phyloP scores from a whole-genome alignment of 2,113 vertebrate species.

The western clawed frog (Xenopus tropicalis) region DNA sequence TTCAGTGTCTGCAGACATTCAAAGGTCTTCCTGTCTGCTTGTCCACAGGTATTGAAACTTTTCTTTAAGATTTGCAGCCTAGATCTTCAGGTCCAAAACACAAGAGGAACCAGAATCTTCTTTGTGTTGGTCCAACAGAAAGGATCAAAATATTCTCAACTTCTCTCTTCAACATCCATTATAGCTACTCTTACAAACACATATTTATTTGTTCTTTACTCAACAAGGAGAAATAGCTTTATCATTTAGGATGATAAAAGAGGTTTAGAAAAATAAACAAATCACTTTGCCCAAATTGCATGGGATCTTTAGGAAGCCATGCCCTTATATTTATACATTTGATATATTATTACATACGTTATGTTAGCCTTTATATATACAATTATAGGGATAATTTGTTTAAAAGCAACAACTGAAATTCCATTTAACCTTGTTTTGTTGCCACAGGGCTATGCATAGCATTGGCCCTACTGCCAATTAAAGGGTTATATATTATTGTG shows the following conservation, averaged over 20 bases:
- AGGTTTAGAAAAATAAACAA: constrained; percentile 29
- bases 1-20: neutral
- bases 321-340: constrained; percentile 15
- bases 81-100: too few relatives aligned
- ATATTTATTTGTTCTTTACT: too few relatives aligned
- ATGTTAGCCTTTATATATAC: constrained; percentile 22
- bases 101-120: too few relatives aligned
- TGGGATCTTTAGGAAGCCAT: neutral
- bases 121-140: too few relatives aligned
- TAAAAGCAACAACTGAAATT: constrained; percentile 23
- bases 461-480: neutral
- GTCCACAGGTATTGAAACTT: neutral
- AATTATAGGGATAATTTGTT: constrained; percentile 12
- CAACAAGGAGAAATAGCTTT: too few relatives aligned
- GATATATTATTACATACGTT: constrained; percentile 37
- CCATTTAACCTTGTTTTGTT: constrained; percentile 2
- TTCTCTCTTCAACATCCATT: too few relatives aligned
- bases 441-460: neutral
- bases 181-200: too few relatives aligned
- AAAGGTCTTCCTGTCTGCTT: neutral
- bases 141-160: too few relatives aligned
- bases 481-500: constrained; percentile 11
- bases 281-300: constrained; percentile 4
- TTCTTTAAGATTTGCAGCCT: too few relatives aligned
- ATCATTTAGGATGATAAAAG: neutral